These are phyloP conservation scores for Pyrgilauda ruficollis DNA, from an alignment of 2,113 vertebrate species.

Conservation along the genomic window DNA sequence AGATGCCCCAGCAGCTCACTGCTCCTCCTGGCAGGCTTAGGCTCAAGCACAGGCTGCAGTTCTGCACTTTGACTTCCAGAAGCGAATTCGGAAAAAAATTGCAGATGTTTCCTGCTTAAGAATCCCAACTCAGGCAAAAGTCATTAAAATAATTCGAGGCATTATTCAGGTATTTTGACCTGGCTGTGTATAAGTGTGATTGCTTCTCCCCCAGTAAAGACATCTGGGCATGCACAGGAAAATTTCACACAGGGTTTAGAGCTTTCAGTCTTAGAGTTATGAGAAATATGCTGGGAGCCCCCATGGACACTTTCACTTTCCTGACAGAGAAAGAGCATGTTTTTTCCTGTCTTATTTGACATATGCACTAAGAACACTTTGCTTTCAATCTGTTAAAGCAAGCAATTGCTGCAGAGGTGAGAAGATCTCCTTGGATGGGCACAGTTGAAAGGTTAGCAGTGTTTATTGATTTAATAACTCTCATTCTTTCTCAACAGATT, in stretches of 20 bases:
- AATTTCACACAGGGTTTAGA: not conserved
- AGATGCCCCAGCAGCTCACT: not conserved
- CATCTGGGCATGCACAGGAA: not conserved
- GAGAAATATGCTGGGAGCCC: not conserved
- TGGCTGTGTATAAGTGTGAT: not conserved
- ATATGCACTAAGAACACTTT: not conserved
- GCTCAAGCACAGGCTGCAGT: not conserved
- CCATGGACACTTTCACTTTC: not conserved
- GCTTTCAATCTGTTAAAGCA: not conserved
- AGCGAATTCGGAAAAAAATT: not conserved
- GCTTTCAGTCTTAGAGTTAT: not conserved
- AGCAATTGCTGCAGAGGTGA: not conserved
- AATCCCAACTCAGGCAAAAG: not conserved
- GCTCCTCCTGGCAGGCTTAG: not conserved
- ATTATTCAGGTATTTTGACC: not conserved
- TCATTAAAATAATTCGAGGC: not conserved
- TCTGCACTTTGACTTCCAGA: not conserved
- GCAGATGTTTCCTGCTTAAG: not conserved
- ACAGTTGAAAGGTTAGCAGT: slow-evolving; percentile 48
- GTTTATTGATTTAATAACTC: slow-evolving; percentile 68
- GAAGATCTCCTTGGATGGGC: slow-evolving; percentile 18
- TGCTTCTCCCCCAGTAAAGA: not conserved
- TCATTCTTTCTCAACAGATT: slow-evolving; percentile 45
- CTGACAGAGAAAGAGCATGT: not conserved
- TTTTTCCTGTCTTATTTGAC: not conserved